Evolutionary conservation across 2,797 vertebrate species (phyloP), one percentile per base, ranked within the genome.

Genomic region (Ambastaia sidthimunki): DNA sequence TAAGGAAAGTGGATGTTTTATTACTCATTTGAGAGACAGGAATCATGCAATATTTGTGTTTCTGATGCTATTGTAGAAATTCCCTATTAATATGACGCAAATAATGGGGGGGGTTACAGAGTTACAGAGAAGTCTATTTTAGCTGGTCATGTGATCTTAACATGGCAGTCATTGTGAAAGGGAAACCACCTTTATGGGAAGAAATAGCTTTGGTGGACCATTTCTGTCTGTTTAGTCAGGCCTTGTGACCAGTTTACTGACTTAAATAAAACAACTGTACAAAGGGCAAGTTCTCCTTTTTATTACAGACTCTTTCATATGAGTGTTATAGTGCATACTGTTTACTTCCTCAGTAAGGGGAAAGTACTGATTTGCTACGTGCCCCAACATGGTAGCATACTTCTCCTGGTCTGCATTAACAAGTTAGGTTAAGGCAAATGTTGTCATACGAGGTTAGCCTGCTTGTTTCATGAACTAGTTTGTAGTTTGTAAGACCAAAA

Each of bases 211-310:
- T 54, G 18, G 4, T 2, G 7, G 28, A 21, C 50, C 48, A 66
- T 68, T 47, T 34, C 41, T 72, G 80, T n/a, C n/a, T n/a, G n/a
- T n/a, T n/a, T n/a, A n/a, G n/a, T 47, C 19, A 60, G 31, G 18
- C 25, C 31, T 65, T 71, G 52, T 72, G 62, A 65, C 71, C 66
- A 75, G 66, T 31, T 77, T 50, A 65, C n/a, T n/a, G n/a, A n/a
- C 55, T 71, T 10, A 44, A 62, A 47, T 60, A 21, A 77, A 66
- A 18, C 15, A 3, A 69, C 37, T 65, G 59, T 16, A 19, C 59
- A 66, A 76, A 74, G 28, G 57, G 13, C 31, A 71, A 7, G 52
- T 15, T 41, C 50, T 59, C 19, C 77, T 66, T 76, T 55, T 67
- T 67, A 55, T 65, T 55, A 62, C 12, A 41, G 44, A 13, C 63